These are phyloP conservation scores for Neuroterus valhalla DNA, from an alignment of 1,140 invertebrate species.

Conservation along the genomic window DNA sequence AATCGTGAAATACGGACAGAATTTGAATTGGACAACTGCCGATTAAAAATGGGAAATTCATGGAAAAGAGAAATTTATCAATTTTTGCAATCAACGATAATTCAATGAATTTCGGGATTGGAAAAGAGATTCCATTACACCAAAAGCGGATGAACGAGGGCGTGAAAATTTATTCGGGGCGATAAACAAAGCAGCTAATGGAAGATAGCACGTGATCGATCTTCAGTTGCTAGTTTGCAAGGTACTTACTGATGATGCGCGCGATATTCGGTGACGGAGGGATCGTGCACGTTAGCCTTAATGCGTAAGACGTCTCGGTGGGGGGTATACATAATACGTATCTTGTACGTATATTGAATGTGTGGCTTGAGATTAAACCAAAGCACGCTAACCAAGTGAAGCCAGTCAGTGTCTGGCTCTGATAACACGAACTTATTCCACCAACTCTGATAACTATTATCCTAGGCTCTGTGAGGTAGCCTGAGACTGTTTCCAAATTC, in stretches of 20 bases:
- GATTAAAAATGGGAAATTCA: background rate
- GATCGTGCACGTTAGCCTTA: constrained; percentile 1
- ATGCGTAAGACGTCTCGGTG: background rate
- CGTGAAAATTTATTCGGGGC: constrained; percentile 11
- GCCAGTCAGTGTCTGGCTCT: constrained; percentile 20
- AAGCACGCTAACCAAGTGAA: constrained; percentile 24
- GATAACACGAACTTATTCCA: constrained; percentile 29
- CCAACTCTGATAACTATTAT: constrained; percentile 27
- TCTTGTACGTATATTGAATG: constrained; percentile 4
- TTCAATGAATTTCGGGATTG: constrained; percentile 15
- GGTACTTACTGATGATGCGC: background rate
- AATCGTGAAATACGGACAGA: background rate
- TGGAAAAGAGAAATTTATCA: background rate
- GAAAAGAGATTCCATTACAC: background rate
- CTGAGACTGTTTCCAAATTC: constrained; percentile 19
- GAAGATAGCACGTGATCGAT: constrained; percentile 6
- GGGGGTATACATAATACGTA: background rate
- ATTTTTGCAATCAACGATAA: constrained; percentile 26
- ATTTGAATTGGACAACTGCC: background rate
- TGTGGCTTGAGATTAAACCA: constrained; percentile 11
- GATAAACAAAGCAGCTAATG: background rate
- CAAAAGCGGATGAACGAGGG: background rate
- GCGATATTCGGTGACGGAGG: constrained; percentile 20
- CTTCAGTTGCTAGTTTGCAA: constrained; percentile 5
- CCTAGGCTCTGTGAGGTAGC: constrained; percentile 17